Evolutionary conservation across 2,888 invertebrate genomes (phyloP).

Genomic region (Eupithecia dodoneata): DNA sequence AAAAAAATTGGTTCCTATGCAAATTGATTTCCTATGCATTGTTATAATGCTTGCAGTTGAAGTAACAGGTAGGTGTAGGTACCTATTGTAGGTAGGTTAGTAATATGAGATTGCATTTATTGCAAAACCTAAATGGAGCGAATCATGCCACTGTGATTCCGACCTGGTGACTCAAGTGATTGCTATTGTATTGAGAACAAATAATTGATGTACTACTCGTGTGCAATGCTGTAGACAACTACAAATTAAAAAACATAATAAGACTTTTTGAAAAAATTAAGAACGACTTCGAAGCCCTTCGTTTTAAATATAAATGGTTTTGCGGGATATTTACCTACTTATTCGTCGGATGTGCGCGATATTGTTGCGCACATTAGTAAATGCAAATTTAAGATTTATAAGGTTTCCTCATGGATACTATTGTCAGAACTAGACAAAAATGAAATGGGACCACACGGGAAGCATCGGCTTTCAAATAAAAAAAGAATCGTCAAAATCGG

Average conservation of each 20-base stretch:
- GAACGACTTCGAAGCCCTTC: too few relatives aligned
- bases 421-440: too few relatives aligned
- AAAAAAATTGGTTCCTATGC: neutral
- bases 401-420: too few relatives aligned
- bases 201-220: constrained; percentile 9
- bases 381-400: too few relatives aligned
- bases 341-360: too few relatives aligned
- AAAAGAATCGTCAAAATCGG: too few relatives aligned
- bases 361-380: too few relatives aligned
- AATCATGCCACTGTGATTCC: constrained; percentile 32
- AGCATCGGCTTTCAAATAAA: too few relatives aligned
- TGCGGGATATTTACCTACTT: too few relatives aligned
- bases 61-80: neutral
- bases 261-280: too few relatives aligned
- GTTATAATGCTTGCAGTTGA: constrained; percentile 13
- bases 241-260: neutral
- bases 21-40: neutral
- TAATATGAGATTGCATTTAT: constrained; percentile 34
- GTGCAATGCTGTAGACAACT: neutral
- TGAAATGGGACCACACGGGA: too few relatives aligned
- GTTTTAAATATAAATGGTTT: too few relatives aligned
- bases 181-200: constrained; percentile 5
- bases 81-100: constrained; percentile 8
- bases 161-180: constrained; percentile 11
- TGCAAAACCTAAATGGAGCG: constrained; percentile 34